Evolutionary conservation across 2,888 invertebrate genomes (phyloP).

Genomic region (Buathra laborator): DNA sequence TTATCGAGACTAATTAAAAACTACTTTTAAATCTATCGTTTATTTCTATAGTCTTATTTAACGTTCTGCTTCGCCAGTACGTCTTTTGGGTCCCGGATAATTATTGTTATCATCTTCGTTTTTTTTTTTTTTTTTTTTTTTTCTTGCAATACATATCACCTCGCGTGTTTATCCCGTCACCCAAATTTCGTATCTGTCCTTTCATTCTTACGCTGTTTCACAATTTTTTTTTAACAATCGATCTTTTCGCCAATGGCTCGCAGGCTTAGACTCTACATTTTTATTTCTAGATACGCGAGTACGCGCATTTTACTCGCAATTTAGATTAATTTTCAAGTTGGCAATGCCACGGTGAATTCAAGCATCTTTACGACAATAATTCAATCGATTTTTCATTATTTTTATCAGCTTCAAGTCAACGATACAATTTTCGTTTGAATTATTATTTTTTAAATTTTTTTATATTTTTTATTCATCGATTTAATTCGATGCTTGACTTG

Average conservation of each 20-base stretch:
- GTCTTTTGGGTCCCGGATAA: conserved; percentile 76
- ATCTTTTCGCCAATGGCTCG: neutral
- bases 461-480: conserved; percentile 51
- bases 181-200: conserved; percentile 57
- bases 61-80: conserved; percentile 71
- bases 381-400: neutral
- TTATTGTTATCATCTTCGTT: conserved; percentile 72
- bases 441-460: conserved; percentile 48
- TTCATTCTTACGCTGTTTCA: neutral
- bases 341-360: conserved; percentile 10
- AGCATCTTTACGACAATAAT: conserved; percentile 15
- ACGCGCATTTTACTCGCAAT: neutral
- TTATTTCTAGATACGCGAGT: neutral
- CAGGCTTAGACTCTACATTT: conserved; percentile 41
- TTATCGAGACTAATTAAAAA: conserved; percentile 34
- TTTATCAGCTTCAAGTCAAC: neutral
- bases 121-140: conserved; percentile 18
- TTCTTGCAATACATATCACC: conserved; percentile 7
- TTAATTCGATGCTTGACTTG: conserved; percentile 37
- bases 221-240: conserved; percentile 7
- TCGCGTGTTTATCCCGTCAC: conserved; percentile 31
- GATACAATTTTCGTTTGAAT: too few species aligned
- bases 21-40: conserved; percentile 43
- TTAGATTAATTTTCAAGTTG: conserved; percentile 10
- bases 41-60: conserved; percentile 65